A percentile compares a stretch with the other conserved stretches of the same genome.
Evolutionary conservation across 2,888 invertebrate species (phyloP).

Genomic region (Chaetogeoica ovagalla): DNA sequence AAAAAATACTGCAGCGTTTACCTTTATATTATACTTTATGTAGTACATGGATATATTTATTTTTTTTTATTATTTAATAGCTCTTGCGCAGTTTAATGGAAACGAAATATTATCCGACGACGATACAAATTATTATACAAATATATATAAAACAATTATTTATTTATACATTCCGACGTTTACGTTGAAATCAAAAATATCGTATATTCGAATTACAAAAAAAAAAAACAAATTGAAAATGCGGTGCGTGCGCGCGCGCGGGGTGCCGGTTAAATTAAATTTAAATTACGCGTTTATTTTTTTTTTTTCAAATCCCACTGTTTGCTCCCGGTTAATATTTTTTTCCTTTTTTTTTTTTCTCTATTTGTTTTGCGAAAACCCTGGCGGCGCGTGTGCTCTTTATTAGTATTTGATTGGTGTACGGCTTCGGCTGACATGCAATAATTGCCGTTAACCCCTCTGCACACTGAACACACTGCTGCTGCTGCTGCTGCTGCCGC

Average conservation of each 20-base stretch:
- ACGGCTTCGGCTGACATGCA: slow-evolving; percentile 48
- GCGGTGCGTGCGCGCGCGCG: slow-evolving; percentile 24
- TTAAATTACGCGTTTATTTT: slow-evolving; percentile 45
- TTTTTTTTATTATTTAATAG: background rate
- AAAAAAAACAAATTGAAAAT: slow-evolving; percentile 7
- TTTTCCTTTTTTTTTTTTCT: background rate
- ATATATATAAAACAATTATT: too few relatives aligned
- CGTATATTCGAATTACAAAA: background rate
- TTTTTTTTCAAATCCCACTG: slow-evolving; percentile 40
- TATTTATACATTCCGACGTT: background rate
- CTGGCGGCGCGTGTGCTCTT: slow-evolving; percentile 43
- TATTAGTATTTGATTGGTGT: slow-evolving; percentile 52
- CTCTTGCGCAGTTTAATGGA: too few relatives aligned
- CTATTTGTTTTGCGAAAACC: slow-evolving; percentile 50
- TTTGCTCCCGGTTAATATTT: slow-evolving; percentile 17
- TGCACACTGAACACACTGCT: too few relatives aligned
- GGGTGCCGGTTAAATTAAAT: slow-evolving; percentile 39
- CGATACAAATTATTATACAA: too few relatives aligned
- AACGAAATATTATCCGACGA: too few relatives aligned
- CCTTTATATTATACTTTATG: background rate
- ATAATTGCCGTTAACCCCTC: slow-evolving; percentile 48
- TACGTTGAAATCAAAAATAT: background rate
- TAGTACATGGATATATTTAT: too few relatives aligned
- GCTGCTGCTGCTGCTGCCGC: background rate
- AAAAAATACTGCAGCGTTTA: background rate